These are phyloP conservation scores for Cyrtodaria siliqua DNA, from an alignment of 2,888 invertebrate genomes.

Conservation along the genomic window DNA sequence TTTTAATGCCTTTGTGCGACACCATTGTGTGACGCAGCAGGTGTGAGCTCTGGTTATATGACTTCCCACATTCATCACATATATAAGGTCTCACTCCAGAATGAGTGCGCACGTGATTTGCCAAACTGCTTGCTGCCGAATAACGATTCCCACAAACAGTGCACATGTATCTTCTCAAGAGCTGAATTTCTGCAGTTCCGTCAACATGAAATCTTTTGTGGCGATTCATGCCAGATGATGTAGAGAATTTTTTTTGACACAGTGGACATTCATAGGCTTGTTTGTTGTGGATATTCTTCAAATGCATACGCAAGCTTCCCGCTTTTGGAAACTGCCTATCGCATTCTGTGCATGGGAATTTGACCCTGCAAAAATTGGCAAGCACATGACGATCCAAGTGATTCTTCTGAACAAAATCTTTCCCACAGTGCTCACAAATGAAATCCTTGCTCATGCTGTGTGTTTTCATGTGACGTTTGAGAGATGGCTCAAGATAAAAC, in stretches of 20 bases:
- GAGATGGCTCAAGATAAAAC: constrained; percentile 18
- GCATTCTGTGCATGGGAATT: constrained; percentile 3
- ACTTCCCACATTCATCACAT: constrained; percentile 23
- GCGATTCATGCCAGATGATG: not conserved
- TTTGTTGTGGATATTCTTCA: constrained; percentile 10
- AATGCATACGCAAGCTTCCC: not conserved
- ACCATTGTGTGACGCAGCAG: constrained; percentile 26
- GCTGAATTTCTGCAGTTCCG: not conserved
- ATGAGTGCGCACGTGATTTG: not conserved
- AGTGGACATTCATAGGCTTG: constrained; percentile 5
- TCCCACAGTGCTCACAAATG: not conserved
- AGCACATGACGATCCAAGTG: constrained; percentile 1
- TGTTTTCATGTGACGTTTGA: constrained; percentile 20
- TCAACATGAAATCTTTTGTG: constrained; percentile 10
- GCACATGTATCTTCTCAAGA: constrained; percentile 1
- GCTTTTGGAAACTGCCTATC: constrained; percentile 1
- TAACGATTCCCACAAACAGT: constrained; percentile 14
- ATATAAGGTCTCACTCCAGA: not conserved
- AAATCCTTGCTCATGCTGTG: constrained; percentile 1
- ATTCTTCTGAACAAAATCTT: not conserved
- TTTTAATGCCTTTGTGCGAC: constrained; percentile 11
- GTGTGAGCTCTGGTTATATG: constrained; percentile 5
- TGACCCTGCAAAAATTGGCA: constrained; percentile 1
- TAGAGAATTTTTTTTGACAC: constrained; percentile 11
- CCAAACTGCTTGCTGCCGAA: constrained; percentile 8